Base-by-base conservation (phyloP, 1,140 invertebrate genomes). In the Drosophila nasuta region DNA sequence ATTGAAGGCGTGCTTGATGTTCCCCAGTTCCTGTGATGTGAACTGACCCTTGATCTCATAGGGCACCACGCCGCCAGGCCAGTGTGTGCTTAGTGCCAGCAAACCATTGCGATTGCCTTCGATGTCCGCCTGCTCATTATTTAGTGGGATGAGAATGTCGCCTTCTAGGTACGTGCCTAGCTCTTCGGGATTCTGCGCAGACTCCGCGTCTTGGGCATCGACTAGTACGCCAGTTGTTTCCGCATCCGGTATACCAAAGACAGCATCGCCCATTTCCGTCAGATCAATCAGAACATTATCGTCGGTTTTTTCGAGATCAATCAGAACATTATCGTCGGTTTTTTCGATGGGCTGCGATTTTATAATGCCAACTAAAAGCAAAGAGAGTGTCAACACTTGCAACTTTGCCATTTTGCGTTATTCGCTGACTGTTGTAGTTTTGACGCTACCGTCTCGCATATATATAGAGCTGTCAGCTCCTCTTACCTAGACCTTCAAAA, bases 161-260 rank as follows among this genome's bases (percentile, higher is more conserved):
- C 96, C 96, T 82, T 97, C 95, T 0, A 93, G 93, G 81, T 96
- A 97, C 1, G 94, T 93, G 1, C 96, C 96, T 62, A 96, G 88
- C 82, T 97, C 96, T 82, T 97, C 96, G 0, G 96, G 96, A 87
- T 96, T 96, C 35, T 94, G 91, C 1, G 92, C 86, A 0, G 95
- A 76, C 94, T 93, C 92, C 3, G 89, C 82, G 38, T 93, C 92
- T 94, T 95, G 96, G 79, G 88, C 96, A 95, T 85, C 96, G 94
- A 1, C 95, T 95, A 87, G 95, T 95, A 30, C 94, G 79, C 11
- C 93, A 81, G 45, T 91, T 3, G 57, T 81, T 51, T 81, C 93
- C 43, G 92, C 93, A 38, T 92, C 93, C 1, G 95, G 95, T 1
- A 82, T 59, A 1, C 94, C 94, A 56, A 92, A 95, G 1, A 94